Conservation (phyloP, 1,140 invertebrate species). For the Akabosia matsudoensis region DNA sequence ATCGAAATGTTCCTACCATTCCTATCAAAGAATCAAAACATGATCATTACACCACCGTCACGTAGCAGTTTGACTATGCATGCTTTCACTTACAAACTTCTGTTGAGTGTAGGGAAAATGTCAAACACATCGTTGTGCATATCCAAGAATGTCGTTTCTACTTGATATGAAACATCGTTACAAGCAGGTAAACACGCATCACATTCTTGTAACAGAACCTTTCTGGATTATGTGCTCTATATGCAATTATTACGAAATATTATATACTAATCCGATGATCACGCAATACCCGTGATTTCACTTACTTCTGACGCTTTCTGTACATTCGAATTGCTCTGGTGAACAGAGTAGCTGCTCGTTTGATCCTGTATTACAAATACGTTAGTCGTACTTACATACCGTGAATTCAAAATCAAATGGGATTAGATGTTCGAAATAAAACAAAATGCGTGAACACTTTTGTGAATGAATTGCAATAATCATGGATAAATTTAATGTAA, state of each 20-base stretch:
- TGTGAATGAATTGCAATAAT: no score
- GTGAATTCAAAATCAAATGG: no score
- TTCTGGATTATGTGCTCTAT: conserved; percentile 20
- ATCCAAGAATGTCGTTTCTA: conserved; percentile 57
- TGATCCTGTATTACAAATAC: no score
- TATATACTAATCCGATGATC: no score
- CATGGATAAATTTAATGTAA: background rate
- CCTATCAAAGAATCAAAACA: background rate
- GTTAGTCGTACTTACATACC: no score
- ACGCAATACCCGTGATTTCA: background rate
- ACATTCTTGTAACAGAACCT: conserved; percentile 51
- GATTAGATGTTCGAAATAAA: no score
- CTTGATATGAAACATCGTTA: conserved; percentile 64
- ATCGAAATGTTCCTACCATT: conserved; percentile 30
- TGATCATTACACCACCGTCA: background rate
- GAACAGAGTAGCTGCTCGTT: no score
- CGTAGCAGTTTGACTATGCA: no score
- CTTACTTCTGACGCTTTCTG: no score
- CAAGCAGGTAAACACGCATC: conserved; percentile 64
- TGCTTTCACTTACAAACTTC: conserved; percentile 7
- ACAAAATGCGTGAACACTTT: no score
- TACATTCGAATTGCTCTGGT: no score
- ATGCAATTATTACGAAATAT: background rate
- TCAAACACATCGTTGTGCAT: background rate
- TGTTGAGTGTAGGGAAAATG: no score